Percentiles rank a stretch among this genome's conserved stretches.
Conservation (phyloP, 2,888 invertebrate species). For the Julus scandinavius region DNA sequence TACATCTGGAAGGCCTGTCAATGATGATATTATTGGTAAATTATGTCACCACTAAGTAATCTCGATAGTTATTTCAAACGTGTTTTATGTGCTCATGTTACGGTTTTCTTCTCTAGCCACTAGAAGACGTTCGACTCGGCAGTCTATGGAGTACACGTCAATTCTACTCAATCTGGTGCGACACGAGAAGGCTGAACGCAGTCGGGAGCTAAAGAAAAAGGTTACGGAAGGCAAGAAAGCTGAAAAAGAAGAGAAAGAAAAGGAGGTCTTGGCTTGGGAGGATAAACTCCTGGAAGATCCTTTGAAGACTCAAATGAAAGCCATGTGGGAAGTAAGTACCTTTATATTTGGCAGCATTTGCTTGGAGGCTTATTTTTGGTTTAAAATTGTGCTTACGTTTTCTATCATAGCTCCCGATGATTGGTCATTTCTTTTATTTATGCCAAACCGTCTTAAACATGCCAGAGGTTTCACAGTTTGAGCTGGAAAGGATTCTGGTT, state of each 20-base stretch:
- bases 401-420: slow-evolving; percentile 69
- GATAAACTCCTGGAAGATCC: slow-evolving; percentile 65
- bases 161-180: slow-evolving; percentile 65
- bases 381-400: slow-evolving; percentile 32
- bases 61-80: background rate
- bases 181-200: slow-evolving; percentile 64
- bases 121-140: slow-evolving; percentile 60
- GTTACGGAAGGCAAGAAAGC: slow-evolving; percentile 65
- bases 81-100: background rate
- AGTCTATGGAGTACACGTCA: slow-evolving; percentile 62
- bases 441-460: slow-evolving; percentile 69
- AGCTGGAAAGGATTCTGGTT: slow-evolving; percentile 71
- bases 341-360: background rate
- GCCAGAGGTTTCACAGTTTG: slow-evolving; percentile 71
- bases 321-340: slow-evolving; percentile 71
- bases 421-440: slow-evolving; percentile 71
- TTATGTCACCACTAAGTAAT: background rate
- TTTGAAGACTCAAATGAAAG: slow-evolving; percentile 66
- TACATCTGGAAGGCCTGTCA: slow-evolving; percentile 60
- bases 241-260: slow-evolving; percentile 66
- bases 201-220: slow-evolving; percentile 63
- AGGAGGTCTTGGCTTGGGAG: slow-evolving; percentile 67
- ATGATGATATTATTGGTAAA: slow-evolving; percentile 60
- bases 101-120: background rate
- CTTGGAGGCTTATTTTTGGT: background rate